A percentile compares a stretch with the other conserved stretches of the same genome.
These are phyloP conservation scores for Furcifer pardalis DNA, from an alignment of 2,797 vertebrate species.

Conservation along the genomic window DNA sequence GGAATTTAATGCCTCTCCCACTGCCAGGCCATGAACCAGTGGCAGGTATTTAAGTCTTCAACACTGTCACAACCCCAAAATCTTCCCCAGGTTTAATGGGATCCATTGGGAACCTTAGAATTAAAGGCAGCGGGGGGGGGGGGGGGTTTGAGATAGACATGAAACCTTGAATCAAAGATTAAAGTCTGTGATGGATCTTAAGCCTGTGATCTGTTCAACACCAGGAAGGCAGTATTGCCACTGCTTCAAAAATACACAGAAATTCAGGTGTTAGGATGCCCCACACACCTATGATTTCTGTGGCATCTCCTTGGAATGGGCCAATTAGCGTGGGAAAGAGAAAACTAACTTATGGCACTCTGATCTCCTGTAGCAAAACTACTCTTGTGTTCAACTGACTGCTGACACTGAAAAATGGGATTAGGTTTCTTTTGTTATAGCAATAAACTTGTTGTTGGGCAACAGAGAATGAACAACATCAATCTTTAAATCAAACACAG, in stretches of 20 bases:
- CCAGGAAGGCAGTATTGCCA: background rate
- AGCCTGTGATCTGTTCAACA: no score
- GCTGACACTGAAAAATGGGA: slow-evolving; percentile 9
- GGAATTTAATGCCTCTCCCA: no score
- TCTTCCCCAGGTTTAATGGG: no score
- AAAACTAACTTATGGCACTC: background rate
- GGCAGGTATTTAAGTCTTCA: no score
- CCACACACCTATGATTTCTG: background rate
- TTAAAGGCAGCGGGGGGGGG: no score
- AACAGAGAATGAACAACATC: background rate
- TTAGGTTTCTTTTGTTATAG: background rate
- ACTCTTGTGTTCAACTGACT: background rate
- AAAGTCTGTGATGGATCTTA: no score
- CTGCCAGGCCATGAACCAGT: no score
- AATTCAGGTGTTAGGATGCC: background rate
- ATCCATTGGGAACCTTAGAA: no score
- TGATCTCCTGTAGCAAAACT: background rate
- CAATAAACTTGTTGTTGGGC: background rate
- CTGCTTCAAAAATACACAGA: background rate
- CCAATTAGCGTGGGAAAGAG: background rate
- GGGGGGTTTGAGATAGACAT: no score
- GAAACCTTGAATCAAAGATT: no score
- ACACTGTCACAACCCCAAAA: no score
- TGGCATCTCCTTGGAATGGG: background rate
- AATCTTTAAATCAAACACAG: background rate